Conservation (phyloP, 2,888 invertebrate species). For the Ophion ellenae region DNA sequence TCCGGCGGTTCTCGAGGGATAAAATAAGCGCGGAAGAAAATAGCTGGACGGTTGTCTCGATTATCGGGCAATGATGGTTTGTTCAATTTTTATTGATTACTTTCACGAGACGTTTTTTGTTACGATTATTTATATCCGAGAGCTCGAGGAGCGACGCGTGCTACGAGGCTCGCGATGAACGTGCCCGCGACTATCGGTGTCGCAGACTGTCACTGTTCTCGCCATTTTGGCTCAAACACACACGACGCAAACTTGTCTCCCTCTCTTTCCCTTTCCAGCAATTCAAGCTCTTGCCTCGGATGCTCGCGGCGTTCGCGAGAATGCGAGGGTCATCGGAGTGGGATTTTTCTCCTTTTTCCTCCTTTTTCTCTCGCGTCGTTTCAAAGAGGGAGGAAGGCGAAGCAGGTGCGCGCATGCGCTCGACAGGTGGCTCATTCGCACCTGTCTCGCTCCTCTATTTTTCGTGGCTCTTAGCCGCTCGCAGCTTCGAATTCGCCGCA, state of each 20-base stretch:
- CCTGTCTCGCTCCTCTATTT: constrained; percentile 13
- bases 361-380: constrained; percentile 19
- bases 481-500: background rate
- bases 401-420: constrained; percentile 53
- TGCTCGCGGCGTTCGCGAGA: constrained; percentile 34
- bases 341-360: constrained; percentile 21
- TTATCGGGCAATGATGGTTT: background rate
- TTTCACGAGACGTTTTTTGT: background rate
- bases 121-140: constrained; percentile 17
- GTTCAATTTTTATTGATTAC: background rate
- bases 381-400: constrained; percentile 7
- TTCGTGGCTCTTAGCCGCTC: background rate
- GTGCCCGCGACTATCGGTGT: constrained; percentile 54
- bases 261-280: background rate
- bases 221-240: constrained; percentile 58
- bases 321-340: constrained; percentile 23
- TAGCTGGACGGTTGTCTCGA: background rate
- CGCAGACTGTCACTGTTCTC: constrained; percentile 63
- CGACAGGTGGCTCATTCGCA: constrained; percentile 56
- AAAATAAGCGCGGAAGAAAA: background rate
- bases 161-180: constrained; percentile 35
- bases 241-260: constrained; percentile 16
- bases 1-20: background rate
- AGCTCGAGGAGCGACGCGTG: constrained; percentile 12
- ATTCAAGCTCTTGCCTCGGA: constrained; percentile 25